phyloP scores from a whole-genome alignment of 2,888 invertebrate species.

The Buathra laborator region DNA sequence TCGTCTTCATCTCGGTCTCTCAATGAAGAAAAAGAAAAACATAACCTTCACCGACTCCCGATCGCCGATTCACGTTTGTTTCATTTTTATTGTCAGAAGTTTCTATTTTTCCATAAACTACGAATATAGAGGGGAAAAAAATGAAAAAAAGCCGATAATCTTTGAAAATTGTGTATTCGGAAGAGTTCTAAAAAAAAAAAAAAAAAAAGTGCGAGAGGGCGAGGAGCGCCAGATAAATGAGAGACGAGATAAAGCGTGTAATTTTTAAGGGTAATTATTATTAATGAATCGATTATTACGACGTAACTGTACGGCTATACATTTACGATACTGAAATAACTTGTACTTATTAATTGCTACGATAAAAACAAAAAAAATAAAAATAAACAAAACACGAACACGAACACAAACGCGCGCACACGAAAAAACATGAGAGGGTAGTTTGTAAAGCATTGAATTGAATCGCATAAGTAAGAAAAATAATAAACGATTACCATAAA shows the following conservation, averaged over 20 bases:
- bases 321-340: conserved; percentile 74
- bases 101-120: conserved; percentile 85
- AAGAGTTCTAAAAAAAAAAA: conserved; percentile 26
- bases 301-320: conserved; percentile 59
- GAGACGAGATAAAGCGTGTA: conserved; percentile 62
- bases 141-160: conserved; percentile 76
- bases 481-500: not conserved
- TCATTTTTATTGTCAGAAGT: conserved; percentile 85
- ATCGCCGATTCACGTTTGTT: conserved; percentile 82
- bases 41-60: conserved; percentile 55
- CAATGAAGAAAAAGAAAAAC: conserved; percentile 28
- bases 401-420: conserved; percentile 35
- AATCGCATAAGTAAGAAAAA: conserved; percentile 63
- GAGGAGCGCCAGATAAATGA: conserved; percentile 56
- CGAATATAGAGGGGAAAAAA: conserved; percentile 75
- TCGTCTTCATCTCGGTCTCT: conserved; percentile 36
- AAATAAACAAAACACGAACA: conserved; percentile 51
- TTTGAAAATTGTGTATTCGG: conserved; percentile 79
- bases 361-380: conserved; percentile 36
- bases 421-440: conserved; percentile 52
- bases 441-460: conserved; percentile 73
- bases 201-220: conserved; percentile 44
- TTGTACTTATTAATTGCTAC: conserved; percentile 68
- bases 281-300: conserved; percentile 72
- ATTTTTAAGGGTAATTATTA: conserved; percentile 73